phyloP scores from a whole-genome alignment of 2,113 vertebrate species.

The Calyptomena viridis region DNA sequence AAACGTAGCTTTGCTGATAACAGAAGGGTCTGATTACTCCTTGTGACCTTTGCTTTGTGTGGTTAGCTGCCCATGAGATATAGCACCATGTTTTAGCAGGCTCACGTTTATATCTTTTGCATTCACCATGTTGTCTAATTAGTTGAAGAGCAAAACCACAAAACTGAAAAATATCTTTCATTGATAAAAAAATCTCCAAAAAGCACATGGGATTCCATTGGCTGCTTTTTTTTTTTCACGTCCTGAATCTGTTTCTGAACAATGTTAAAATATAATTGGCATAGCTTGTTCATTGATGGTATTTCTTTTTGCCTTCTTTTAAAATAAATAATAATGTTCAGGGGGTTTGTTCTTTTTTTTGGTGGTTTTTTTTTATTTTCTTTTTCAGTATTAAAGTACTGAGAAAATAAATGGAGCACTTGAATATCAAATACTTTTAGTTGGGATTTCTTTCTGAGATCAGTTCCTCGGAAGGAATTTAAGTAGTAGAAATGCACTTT shows the following conservation, averaged over 20 bases:
- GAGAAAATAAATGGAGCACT: conserved; percentile 49
- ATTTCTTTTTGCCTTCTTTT: not conserved
- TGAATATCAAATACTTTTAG: conserved; percentile 32
- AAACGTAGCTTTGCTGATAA: conserved; percentile 59
- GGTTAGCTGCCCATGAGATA: not conserved
- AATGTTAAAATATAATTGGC: not conserved
- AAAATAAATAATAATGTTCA: not conserved
- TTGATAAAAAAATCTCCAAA: not conserved
- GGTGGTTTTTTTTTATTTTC: not conserved
- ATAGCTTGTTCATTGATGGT: not conserved
- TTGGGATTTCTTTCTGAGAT: conserved; percentile 19
- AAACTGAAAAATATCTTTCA: not conserved
- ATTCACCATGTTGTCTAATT: not conserved
- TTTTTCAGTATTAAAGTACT: not conserved
- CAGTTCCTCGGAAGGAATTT: not conserved
- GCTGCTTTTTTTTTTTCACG: not conserved
- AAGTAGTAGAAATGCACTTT: not conserved
- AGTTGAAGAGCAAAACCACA: conserved; percentile 27
- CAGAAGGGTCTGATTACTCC: conserved; percentile 48
- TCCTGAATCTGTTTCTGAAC: conserved; percentile 7
- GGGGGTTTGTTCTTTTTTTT: no score
- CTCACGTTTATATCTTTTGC: not conserved
- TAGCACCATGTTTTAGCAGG: not conserved
- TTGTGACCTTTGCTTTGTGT: conserved; percentile 57
- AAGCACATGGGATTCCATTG: conserved; percentile 36